Percentiles rank a stretch among this genome's conserved stretches.
Conservation (phyloP, 2,113 vertebrate genomes). For the Ceratotherium simum region DNA sequence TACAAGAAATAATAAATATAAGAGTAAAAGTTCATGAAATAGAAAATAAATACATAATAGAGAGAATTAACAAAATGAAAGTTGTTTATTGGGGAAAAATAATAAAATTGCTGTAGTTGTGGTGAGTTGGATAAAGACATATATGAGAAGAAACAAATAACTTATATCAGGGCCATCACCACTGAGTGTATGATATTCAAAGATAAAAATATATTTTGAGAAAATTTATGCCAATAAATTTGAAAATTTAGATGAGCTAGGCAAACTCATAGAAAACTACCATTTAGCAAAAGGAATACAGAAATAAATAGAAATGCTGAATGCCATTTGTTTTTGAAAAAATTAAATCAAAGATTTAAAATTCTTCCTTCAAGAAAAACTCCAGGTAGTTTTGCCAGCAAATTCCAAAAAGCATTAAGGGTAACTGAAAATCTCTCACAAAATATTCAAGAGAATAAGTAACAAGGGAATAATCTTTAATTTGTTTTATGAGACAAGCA, state of each 20-base stretch:
- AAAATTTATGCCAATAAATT: neutral
- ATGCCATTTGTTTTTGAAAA: neutral
- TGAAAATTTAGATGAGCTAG: neutral
- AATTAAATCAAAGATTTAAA: neutral
- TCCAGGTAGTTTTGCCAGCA: neutral
- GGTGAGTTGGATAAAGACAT: neutral
- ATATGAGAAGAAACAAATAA: neutral
- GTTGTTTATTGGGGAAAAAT: neutral
- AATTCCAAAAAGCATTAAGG: neutral
- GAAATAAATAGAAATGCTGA: neutral
- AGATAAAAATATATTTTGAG: neutral
- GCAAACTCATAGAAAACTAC: neutral
- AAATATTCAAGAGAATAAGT: neutral
- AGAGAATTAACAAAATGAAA: neutral
- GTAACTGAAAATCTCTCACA: neutral
- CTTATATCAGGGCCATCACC: neutral
- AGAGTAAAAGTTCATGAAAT: neutral
- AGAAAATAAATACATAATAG: neutral
- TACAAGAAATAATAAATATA: neutral
- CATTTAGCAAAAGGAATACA: neutral
- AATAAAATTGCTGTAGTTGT: neutral
- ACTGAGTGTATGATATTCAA: neutral
- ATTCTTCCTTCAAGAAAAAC: neutral
- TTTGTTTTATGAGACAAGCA: neutral
- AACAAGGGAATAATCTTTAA: neutral